Conservation (phyloP, 2,113 vertebrate species). For the Bungarus multicinctus region DNA sequence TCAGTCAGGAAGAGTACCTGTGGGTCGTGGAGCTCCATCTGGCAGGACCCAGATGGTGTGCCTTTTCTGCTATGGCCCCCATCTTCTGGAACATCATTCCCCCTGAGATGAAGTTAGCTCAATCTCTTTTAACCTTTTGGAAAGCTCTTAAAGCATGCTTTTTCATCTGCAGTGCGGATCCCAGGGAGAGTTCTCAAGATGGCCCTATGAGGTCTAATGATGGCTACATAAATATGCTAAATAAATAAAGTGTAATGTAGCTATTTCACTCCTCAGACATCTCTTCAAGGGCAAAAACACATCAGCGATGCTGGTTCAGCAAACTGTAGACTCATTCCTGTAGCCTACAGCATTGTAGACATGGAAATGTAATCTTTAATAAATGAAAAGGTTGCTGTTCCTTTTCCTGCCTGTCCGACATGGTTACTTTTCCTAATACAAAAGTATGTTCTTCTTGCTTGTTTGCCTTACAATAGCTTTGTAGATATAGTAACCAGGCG, state of each 20-base stretch:
- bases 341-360: background rate
- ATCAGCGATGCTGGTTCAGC: background rate
- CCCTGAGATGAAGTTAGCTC: background rate
- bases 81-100: background rate
- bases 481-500: background rate
- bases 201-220: background rate
- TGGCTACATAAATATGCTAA: background rate
- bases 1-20: background rate
- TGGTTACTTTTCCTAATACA: background rate
- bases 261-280: background rate
- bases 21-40: background rate
- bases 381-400: background rate
- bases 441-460: background rate
- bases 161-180: background rate
- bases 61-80: background rate
- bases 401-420: background rate
- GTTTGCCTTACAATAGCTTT: background rate
- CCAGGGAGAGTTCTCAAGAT: background rate
- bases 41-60: background rate
- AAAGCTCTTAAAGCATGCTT: background rate
- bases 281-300: background rate
- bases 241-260: background rate
- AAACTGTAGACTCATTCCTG: background rate
- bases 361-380: background rate
- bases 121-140: background rate